Conservation (phyloP, 2,888 invertebrate species). For the Thecocarcelia acutangulata region DNA sequence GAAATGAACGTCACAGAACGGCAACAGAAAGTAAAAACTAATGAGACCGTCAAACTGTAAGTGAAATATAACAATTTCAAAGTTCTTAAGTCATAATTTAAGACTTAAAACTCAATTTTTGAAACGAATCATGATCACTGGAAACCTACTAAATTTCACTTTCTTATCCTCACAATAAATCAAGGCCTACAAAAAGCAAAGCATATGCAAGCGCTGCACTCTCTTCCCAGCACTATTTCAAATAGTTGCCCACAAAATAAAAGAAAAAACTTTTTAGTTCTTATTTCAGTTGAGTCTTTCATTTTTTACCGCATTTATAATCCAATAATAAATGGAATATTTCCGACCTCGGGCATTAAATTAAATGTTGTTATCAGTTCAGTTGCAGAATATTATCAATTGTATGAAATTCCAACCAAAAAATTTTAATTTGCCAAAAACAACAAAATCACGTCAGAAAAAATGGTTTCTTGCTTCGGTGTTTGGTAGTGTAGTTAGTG, state of each 20-base stretch:
- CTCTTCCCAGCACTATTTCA: constrained; percentile 33
- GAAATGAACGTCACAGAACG: no score
- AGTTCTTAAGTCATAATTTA: no score
- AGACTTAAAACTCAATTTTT: no score
- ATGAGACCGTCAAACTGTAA: no score
- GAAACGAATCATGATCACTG: no score
- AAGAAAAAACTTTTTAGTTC: constrained; percentile 45
- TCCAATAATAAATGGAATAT: constrained; percentile 82
- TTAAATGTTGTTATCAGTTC: constrained; percentile 82
- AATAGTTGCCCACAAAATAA: constrained; percentile 49
- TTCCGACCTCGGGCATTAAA: constrained; percentile 82
- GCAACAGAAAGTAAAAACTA: no score
- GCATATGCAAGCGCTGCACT: constrained; percentile 23
- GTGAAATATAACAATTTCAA: no score
- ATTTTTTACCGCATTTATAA: constrained; percentile 73
- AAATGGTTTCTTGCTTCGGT: constrained; percentile 30
- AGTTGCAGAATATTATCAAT: constrained; percentile 81
- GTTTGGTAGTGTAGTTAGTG: constrained; percentile 5
- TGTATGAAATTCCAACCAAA: constrained; percentile 48
- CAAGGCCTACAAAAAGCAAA: constrained; percentile 72
- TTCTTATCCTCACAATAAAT: constrained; percentile 68
- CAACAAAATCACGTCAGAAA: constrained; percentile 10
- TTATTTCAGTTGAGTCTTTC: neutral
- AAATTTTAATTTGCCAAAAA: constrained; percentile 34
- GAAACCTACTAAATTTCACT: constrained; percentile 8